Base-by-base conservation (phyloP, 2,113 vertebrate genomes). In the Galeopterus variegatus region DNA sequence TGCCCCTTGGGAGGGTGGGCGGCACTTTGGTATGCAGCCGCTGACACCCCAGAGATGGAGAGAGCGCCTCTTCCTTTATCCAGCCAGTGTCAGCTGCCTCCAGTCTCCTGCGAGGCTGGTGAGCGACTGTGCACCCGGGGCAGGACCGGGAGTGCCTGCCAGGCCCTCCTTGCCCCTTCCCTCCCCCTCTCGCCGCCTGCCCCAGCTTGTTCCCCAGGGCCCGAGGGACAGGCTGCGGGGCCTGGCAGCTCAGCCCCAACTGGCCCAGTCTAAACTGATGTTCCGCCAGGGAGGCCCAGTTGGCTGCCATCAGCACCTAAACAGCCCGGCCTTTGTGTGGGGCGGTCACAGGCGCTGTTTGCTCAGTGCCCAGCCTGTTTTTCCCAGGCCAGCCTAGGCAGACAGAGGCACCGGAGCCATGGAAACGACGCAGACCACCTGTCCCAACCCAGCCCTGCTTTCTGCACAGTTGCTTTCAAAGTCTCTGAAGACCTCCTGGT, bases 401-500 rank as follows among this genome's bases (percentile, higher is more conserved):
- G 82, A 77, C 95, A 54, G 95, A 73, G 19, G 41, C 93, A 21
- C 8, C 0, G 75, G 70, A 85, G 77, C 96, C 94, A 82, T 91
- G 95, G 97, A 77, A 90, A 94, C 95, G 0, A 21, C 77, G 60
- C 91, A 75, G 89, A 60, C 88, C 94, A 85, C 97, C 96, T 95
- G 94, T 82, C 94, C 93, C 24, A 9, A 41, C 79, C 69, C 83
- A 8, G 67, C 80, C 50, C 67, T 1, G 0, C 56, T 15, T 76
- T 56, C 80, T 12, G 54, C 90, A 77, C 41, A 13, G 70, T 15
- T 3, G 67, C 89, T 56, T 52, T 87, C 96, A 88, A 5, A 0
- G 88, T 15, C 79, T 41, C 94, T 14, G 70, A n/a, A n/a, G 90
- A 92, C 84, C 95, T 87, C 90, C 90, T 67, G 94, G 89, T 2